These are phyloP conservation scores for Ophion costatus DNA, from an alignment of 2,888 invertebrate genomes.

Conservation along the genomic window DNA sequence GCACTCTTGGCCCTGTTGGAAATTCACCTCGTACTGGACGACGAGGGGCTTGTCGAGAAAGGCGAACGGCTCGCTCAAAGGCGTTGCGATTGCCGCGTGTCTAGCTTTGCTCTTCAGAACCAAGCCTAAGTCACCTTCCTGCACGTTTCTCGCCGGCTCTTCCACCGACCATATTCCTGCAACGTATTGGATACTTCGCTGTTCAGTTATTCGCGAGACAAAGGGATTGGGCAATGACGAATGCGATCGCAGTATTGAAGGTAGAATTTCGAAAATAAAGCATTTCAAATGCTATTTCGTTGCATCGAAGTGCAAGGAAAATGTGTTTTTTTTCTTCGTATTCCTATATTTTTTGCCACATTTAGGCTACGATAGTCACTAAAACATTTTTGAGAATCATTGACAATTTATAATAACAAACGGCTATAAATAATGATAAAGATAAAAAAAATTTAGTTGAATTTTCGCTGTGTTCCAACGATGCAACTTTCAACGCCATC, in stretches of 20 bases:
- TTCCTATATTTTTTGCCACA: too few relatives aligned
- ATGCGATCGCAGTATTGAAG: neutral
- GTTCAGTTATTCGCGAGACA: neutral
- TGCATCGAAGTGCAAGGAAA: too few relatives aligned
- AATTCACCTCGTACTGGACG: constrained; percentile 96
- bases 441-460: too few relatives aligned
- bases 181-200: neutral
- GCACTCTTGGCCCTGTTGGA: constrained; percentile 99
- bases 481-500: too few relatives aligned
- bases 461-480: too few relatives aligned
- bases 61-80: constrained; percentile 91
- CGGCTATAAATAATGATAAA: too few relatives aligned
- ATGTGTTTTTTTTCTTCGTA: too few relatives aligned
- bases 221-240: neutral
- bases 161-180: constrained; percentile 89
- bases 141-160: constrained; percentile 89
- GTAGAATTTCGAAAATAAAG: neutral
- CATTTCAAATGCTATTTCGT: neutral
- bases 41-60: constrained; percentile 93
- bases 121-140: constrained; percentile 93
- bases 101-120: constrained; percentile 97
- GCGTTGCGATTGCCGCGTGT: constrained; percentile 96
- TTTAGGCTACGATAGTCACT: too few relatives aligned
- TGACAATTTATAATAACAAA: too few relatives aligned
- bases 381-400: too few relatives aligned